phyloP scores from a whole-genome alignment of 2,888 invertebrate genomes.

The Drosophila neonasuta region DNA sequence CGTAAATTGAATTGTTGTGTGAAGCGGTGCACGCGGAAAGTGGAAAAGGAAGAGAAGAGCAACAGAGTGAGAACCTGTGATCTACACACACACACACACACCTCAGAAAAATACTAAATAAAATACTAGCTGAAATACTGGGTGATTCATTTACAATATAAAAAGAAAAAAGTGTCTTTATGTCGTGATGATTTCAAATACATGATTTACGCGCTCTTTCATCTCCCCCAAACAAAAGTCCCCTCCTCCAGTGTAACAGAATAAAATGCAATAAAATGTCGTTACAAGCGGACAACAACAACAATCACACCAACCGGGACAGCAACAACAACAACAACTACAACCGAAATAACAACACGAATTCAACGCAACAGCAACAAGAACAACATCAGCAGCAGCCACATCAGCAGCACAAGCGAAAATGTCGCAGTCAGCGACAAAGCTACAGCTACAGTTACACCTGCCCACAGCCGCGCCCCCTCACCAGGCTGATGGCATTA shows the following conservation, averaged over 20 bases:
- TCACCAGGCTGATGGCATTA: constrained; percentile 25
- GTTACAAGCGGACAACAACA: constrained; percentile 33
- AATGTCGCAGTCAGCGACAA: constrained; percentile 50
- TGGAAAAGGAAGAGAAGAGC: constrained; percentile 17
- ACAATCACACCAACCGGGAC: constrained; percentile 34
- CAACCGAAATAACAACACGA: constrained; percentile 17
- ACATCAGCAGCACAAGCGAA: constrained; percentile 64
- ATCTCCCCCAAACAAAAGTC: constrained; percentile 7
- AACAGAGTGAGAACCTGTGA: constrained; percentile 36
- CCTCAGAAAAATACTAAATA: constrained; percentile 27
- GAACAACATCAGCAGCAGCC: constrained; percentile 54
- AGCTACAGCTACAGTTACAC: constrained; percentile 26
- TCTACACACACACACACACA: constrained; percentile 26
- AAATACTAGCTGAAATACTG: constrained; percentile 35
- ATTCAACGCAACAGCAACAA: constrained; percentile 51
- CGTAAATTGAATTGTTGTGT: constrained; percentile 44
- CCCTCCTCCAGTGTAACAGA: constrained; percentile 25
- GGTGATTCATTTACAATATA: constrained; percentile 24
- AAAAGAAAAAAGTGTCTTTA: constrained; percentile 12
- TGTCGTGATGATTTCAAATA: constrained; percentile 52
- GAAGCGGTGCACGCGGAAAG: constrained; percentile 3
- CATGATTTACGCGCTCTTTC: constrained; percentile 26
- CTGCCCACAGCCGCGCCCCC: constrained; percentile 33
- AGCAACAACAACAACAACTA: constrained; percentile 34
- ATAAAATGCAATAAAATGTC: constrained; percentile 75